Evolutionary conservation across 2,797 vertebrate species (phyloP).

Genomic region (Chiloscyllium punctatum): DNA sequence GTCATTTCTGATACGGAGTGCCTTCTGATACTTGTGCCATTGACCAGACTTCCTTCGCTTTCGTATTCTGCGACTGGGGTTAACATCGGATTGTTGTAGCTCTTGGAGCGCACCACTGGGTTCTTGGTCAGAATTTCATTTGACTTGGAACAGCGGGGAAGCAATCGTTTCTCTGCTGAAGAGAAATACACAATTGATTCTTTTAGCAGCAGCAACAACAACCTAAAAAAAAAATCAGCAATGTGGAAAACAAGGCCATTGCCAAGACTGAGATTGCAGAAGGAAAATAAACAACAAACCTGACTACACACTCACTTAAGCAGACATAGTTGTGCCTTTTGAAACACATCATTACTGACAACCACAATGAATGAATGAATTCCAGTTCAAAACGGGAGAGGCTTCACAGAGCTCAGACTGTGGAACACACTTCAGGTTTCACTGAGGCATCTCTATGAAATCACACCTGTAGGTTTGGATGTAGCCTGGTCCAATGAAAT

Average conservation of each 20-base stretch:
- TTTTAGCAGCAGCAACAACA: background rate
- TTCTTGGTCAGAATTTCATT: slow-evolving; percentile 68
- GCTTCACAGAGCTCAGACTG: background rate
- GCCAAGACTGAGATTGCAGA: background rate
- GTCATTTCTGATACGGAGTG: slow-evolving; percentile 91
- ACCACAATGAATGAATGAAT: background rate
- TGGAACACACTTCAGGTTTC: background rate
- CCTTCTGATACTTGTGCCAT: slow-evolving; percentile 60
- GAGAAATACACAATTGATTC: slow-evolving; percentile 14
- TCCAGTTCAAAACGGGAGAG: background rate
- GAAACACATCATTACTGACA: background rate
- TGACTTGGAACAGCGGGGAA: slow-evolving; percentile 60
- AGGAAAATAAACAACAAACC: background rate
- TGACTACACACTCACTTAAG: background rate
- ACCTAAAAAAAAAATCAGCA: background rate
- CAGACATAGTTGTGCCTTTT: background rate
- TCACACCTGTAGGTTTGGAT: background rate
- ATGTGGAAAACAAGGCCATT: background rate
- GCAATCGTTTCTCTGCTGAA: slow-evolving; percentile 73
- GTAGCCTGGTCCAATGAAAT: background rate
- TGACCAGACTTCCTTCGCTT: slow-evolving; percentile 58
- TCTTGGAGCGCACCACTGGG: slow-evolving; percentile 83
- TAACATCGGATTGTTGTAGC: slow-evolving; percentile 88
- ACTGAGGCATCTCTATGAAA: background rate
- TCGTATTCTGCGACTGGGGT: slow-evolving; percentile 83